Evolutionary conservation across 2,888 invertebrate genomes (phyloP).

Genomic region (Molorchus minor): DNA sequence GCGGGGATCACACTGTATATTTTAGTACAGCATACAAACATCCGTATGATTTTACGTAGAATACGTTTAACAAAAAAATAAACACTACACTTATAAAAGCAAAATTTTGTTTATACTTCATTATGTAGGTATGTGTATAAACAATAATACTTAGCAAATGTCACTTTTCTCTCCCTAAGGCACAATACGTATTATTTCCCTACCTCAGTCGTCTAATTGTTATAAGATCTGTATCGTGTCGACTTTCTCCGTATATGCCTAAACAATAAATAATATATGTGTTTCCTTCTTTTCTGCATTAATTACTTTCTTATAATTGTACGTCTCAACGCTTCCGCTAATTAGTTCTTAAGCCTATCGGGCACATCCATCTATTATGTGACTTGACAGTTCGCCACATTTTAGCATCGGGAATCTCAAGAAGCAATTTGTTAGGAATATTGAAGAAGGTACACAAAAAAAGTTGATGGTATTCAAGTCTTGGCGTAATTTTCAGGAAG

Average conservation of each 20-base stretch:
- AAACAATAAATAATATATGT: slow-evolving; percentile 32
- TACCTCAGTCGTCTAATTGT: not conserved
- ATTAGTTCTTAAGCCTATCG: slow-evolving; percentile 24
- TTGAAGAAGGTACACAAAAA: slow-evolving; percentile 51
- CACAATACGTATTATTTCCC: too few species aligned
- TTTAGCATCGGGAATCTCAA: slow-evolving; percentile 40
- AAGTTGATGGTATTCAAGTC: slow-evolving; percentile 39
- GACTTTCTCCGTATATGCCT: not conserved
- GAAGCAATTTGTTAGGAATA: slow-evolving; percentile 53
- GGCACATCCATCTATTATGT: slow-evolving; percentile 46
- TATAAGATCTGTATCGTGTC: not conserved
- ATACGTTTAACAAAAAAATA: too few species aligned
- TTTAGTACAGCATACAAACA: too few species aligned
- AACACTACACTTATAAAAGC: too few species aligned
- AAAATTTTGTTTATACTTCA: too few species aligned
- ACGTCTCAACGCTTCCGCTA: slow-evolving; percentile 26
- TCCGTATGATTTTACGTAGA: too few species aligned
- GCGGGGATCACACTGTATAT: too few species aligned
- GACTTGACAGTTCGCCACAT: slow-evolving; percentile 43
- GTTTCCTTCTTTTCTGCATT: slow-evolving; percentile 29
- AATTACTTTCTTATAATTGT: slow-evolving; percentile 30
- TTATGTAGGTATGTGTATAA: too few species aligned
- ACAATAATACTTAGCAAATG: too few species aligned
- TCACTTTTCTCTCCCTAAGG: not conserved
- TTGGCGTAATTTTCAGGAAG: slow-evolving; percentile 35